Conservation (phyloP, 2,797 vertebrate genomes). For the Gastrophryne carolinensis region DNA sequence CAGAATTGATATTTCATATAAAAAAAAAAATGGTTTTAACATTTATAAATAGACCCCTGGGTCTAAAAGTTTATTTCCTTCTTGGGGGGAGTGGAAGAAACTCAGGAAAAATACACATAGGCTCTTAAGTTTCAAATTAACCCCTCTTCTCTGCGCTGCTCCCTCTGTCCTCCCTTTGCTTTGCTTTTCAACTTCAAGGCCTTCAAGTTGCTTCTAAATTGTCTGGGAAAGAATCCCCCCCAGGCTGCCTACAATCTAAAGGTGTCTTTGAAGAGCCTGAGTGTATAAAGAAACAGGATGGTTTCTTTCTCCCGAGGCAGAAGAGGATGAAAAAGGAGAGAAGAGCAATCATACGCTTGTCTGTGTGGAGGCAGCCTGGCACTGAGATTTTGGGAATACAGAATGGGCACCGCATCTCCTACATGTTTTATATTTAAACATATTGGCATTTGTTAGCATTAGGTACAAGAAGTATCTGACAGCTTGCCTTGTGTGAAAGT, state of each 20-base stretch:
- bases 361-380: constrained; percentile 12
- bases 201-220: constrained; percentile 51
- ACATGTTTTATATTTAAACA: background rate
- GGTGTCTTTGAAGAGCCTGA: constrained; percentile 52
- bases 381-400: background rate
- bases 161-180: constrained; percentile 30
- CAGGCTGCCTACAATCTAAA: constrained; percentile 51
- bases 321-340: background rate
- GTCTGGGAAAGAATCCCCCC: constrained; percentile 48
- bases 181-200: constrained; percentile 50
- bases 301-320: constrained; percentile 44
- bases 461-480: too few species aligned
- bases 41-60: background rate
- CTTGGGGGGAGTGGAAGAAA: constrained; percentile 3
- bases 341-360: constrained; percentile 15
- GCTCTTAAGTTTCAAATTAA: constrained; percentile 13
- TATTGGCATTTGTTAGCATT: background rate
- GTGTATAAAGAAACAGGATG: constrained; percentile 47
- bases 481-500: too few species aligned
- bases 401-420: background rate
- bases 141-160: constrained; percentile 32
- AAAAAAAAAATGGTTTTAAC: too few species aligned
- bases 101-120: constrained; percentile 2
- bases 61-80: background rate
- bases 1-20: too few species aligned